Evolutionary conservation across 2,113 vertebrate species (phyloP).

Genomic region (Xyliphius kryptos): DNA sequence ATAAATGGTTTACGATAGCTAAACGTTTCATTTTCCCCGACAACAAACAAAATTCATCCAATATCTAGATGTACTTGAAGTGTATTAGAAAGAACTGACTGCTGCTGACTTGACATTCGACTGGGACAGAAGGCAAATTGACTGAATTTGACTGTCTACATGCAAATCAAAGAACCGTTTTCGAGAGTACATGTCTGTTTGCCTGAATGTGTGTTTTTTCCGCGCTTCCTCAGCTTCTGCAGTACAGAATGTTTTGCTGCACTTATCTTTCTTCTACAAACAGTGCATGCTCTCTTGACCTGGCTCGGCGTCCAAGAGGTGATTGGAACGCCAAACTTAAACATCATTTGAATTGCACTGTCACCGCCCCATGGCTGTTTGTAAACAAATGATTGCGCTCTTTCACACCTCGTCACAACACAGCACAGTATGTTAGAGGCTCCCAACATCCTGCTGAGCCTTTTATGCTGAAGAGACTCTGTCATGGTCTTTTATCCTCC

Average conservation of each 20-base stretch:
- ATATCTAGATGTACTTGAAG: too few species aligned
- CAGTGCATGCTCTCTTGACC: constrained; percentile 39
- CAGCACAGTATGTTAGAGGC: background rate
- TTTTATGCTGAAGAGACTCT: constrained; percentile 9
- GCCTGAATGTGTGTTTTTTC: constrained; percentile 8
- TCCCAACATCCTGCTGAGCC: background rate
- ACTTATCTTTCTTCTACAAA: constrained; percentile 46
- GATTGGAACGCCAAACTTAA: constrained; percentile 44
- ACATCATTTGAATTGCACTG: constrained; percentile 33
- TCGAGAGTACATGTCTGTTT: constrained; percentile 10
- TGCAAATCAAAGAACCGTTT: too few species aligned
- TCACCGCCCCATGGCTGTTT: constrained; percentile 38
- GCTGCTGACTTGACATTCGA: too few species aligned
- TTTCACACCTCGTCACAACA: constrained; percentile 42
- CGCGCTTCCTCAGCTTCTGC: constrained; percentile 20
- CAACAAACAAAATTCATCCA: too few species aligned
- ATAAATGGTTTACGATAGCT: too few species aligned
- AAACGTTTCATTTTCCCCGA: too few species aligned
- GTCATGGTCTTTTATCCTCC: constrained; percentile 8
- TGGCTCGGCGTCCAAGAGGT: constrained; percentile 29
- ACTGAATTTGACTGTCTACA: too few species aligned
- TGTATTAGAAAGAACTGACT: too few species aligned
- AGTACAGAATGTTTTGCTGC: constrained; percentile 36
- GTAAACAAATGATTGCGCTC: constrained; percentile 42
- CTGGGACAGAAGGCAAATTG: too few species aligned